A percentile compares a stretch with the other conserved stretches of the same genome.
Evolutionary conservation across 2,888 invertebrate species (phyloP).

Genomic region (Furcula furcula): DNA sequence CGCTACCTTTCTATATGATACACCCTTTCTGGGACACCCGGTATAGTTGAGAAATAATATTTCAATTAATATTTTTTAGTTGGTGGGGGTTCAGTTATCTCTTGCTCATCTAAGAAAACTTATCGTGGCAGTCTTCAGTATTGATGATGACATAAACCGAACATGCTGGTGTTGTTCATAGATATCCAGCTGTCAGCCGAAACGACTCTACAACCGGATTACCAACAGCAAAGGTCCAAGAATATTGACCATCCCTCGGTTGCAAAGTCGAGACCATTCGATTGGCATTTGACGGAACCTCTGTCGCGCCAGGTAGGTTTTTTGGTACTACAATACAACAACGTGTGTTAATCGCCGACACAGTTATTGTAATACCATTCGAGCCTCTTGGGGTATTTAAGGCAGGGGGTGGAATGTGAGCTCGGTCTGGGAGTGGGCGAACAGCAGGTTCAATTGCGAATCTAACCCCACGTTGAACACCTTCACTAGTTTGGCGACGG

Average conservation of each 20-base stretch:
- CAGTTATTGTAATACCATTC: conserved; percentile 65
- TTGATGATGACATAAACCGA: conserved; percentile 16
- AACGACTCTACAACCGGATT: conserved; percentile 49
- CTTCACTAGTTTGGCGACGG: conserved; percentile 78
- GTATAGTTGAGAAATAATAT: not conserved
- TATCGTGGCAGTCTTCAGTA: conserved; percentile 12
- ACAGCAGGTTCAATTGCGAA: conserved; percentile 85
- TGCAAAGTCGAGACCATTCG: conserved; percentile 65
- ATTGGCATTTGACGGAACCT: conserved; percentile 69
- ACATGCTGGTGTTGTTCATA: conserved; percentile 28
- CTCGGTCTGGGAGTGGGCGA: conserved; percentile 84
- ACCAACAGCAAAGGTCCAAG: conserved; percentile 29
- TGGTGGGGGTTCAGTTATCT: conserved; percentile 4
- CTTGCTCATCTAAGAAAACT: not conserved
- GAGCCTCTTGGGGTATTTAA: conserved; percentile 43
- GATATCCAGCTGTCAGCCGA: conserved; percentile 27
- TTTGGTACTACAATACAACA: conserved; percentile 55
- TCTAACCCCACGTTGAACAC: conserved; percentile 86
- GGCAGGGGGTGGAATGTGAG: conserved; percentile 83
- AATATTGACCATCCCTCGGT: conserved; percentile 43
- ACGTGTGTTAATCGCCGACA: conserved; percentile 26
- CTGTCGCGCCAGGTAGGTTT: conserved; percentile 67
- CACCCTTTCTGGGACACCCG: too few relatives aligned
- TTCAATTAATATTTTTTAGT: conserved; percentile 8
- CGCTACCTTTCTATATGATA: too few relatives aligned